Conservation (phyloP, 2,888 invertebrate genomes). For the Dioctria linearis region DNA sequence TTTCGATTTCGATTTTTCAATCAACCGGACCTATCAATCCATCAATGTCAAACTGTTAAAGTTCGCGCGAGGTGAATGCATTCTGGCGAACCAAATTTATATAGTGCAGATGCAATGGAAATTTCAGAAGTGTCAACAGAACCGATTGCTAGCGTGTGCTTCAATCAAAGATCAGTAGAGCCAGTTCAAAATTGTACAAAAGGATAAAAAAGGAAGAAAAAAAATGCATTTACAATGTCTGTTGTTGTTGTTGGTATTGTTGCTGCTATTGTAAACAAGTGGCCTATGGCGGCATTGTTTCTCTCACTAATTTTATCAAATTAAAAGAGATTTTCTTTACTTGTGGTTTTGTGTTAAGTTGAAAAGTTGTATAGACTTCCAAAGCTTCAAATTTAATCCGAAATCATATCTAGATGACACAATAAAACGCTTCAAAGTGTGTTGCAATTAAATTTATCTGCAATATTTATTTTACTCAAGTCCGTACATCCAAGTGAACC, state of each 20-base stretch:
- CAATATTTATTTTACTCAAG: neutral
- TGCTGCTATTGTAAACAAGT: neutral
- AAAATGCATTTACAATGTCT: neutral
- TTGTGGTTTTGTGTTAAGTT: neutral
- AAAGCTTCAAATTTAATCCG: neutral
- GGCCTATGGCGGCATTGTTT: neutral
- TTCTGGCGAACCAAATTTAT: neutral
- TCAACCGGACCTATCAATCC: conserved; percentile 55
- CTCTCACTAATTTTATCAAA: neutral
- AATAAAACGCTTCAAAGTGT: conserved; percentile 8
- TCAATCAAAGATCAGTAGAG: conserved; percentile 41
- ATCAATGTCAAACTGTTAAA: conserved; percentile 46
- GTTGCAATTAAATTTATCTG: conserved; percentile 2
- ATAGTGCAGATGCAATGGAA: neutral
- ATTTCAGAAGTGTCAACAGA: conserved; percentile 45
- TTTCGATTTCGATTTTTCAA: conserved; percentile 56
- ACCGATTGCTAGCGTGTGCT: conserved; percentile 1
- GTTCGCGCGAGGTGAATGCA: neutral
- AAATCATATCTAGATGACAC: neutral
- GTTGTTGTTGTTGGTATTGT: neutral
- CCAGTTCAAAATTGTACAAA: neutral
- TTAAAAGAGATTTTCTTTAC: neutral
- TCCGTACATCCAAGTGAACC: neutral
- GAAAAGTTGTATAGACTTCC: neutral
- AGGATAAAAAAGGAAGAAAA: neutral